Conservation (phyloP, 2,113 vertebrate species). For the Holacanthus passer region DNA sequence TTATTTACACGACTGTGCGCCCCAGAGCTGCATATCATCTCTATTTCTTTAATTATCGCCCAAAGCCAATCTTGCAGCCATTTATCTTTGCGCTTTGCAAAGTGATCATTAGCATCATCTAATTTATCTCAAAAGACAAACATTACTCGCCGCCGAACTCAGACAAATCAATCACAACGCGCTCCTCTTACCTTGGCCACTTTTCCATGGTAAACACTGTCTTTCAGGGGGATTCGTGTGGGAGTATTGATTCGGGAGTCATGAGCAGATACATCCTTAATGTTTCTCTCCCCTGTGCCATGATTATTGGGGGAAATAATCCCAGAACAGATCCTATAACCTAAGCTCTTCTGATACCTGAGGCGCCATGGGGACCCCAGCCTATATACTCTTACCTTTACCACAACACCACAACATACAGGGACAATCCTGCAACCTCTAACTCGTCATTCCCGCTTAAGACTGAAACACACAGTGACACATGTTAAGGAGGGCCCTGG, state of each 20-base stretch:
- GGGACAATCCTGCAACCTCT: conserved; percentile 20
- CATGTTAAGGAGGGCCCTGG: conserved; percentile 1
- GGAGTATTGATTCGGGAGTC: conserved; percentile 78
- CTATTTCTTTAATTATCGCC: conserved; percentile 7
- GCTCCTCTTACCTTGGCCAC: conserved; percentile 80
- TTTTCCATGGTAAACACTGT: conserved; percentile 69
- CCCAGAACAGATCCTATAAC: conserved; percentile 60
- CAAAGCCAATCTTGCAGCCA: conserved; percentile 17
- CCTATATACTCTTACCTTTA: conserved; percentile 60
- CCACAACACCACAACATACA: conserved; percentile 9
- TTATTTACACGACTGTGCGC: background rate
- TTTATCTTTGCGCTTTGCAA: conserved; percentile 48
- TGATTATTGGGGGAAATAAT: conserved; percentile 50
- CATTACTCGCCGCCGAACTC: conserved; percentile 77
- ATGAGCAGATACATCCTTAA: conserved; percentile 72
- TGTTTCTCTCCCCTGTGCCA: conserved; percentile 64
- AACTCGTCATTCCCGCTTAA: conserved; percentile 18
- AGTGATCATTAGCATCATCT: conserved; percentile 67
- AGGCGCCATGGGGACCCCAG: conserved; percentile 46
- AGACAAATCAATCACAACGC: conserved; percentile 85
- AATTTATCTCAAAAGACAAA: conserved; percentile 82
- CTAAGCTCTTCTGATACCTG: conserved; percentile 40
- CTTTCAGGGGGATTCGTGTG: conserved; percentile 69
- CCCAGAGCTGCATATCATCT: conserved; percentile 1
- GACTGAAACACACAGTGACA: background rate